These are phyloP conservation scores for Platycheirus albimanus DNA, from an alignment of 2,888 invertebrate genomes.

Conservation along the genomic window DNA sequence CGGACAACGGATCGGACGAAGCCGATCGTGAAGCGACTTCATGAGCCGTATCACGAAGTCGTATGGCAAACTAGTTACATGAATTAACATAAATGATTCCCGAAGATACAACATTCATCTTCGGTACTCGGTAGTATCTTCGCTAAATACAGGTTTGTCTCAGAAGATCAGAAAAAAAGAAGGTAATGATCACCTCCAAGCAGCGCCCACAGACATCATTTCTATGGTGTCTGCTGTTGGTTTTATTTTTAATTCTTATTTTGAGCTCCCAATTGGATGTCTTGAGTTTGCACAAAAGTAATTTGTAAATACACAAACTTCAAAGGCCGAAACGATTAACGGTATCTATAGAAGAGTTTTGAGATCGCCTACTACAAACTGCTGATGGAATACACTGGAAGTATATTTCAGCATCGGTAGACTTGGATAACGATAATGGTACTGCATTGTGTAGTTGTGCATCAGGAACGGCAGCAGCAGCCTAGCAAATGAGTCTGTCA, in stretches of 20 bases:
- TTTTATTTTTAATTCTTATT: slow-evolving; percentile 10
- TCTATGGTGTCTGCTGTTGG: slow-evolving; percentile 38
- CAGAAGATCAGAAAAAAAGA: background rate
- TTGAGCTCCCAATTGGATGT: slow-evolving; percentile 9
- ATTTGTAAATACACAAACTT: slow-evolving; percentile 48
- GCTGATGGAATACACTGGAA: background rate
- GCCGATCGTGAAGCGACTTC: slow-evolving; percentile 3
- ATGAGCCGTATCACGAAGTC: background rate
- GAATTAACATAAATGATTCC: slow-evolving; percentile 55
- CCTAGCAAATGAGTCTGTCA: slow-evolving; percentile 57
- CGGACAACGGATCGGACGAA: too few relatives aligned
- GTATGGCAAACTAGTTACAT: slow-evolving; percentile 60
- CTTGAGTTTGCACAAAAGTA: slow-evolving; percentile 29
- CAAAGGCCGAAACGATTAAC: slow-evolving; percentile 25
- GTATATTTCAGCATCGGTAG: slow-evolving; percentile 15
- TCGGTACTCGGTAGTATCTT: slow-evolving; percentile 6
- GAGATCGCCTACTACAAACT: slow-evolving; percentile 10
- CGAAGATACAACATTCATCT: slow-evolving; percentile 21
- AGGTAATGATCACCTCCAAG: slow-evolving; percentile 56
- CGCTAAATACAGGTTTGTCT: slow-evolving; percentile 42
- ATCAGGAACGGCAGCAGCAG: too few relatives aligned
- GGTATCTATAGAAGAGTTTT: slow-evolving; percentile 1
- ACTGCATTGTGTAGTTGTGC: slow-evolving; percentile 25
- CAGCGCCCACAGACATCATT: slow-evolving; percentile 50
- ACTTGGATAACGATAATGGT: slow-evolving; percentile 2